These are phyloP conservation scores for Engystomops pustulosus DNA, from an alignment of 2,113 vertebrate species.

Conservation along the genomic window DNA sequence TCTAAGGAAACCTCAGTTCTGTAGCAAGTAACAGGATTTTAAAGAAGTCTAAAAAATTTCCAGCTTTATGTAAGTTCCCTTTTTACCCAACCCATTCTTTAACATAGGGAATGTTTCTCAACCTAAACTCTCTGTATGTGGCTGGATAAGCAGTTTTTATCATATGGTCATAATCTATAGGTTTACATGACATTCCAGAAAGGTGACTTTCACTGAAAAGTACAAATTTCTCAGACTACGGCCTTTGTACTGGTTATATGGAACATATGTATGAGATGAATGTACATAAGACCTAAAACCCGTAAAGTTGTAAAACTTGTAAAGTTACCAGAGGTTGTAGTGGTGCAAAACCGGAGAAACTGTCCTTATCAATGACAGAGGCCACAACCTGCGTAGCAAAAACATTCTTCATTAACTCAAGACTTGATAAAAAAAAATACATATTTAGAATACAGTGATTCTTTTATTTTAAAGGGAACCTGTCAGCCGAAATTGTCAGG, in stretches of 20 bases:
- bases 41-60: background rate
- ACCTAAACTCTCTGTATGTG: background rate
- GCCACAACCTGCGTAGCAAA: conserved; percentile 83
- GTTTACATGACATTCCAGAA: background rate
- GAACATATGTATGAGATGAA: background rate
- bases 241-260: too few relatives aligned
- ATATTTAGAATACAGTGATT: too few relatives aligned
- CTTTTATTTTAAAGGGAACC: too few relatives aligned
- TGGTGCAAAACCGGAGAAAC: conserved; percentile 92
- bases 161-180: background rate
- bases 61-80: background rate
- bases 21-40: too few relatives aligned
- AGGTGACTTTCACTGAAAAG: too few relatives aligned
- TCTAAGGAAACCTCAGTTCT: background rate
- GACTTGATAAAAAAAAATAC: background rate
- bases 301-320: too few relatives aligned
- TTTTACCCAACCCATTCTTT: background rate
- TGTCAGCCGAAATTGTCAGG: too few relatives aligned
- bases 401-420: background rate
- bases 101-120: background rate
- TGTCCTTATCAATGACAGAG: conserved; percentile 88
- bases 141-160: background rate
- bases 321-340: conserved; percentile 88
- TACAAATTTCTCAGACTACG: too few relatives aligned
- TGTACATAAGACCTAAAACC: background rate